Evolutionary conservation across 92 coral and sea anemone species (phyloP).

Genomic region (Zoanthus sansibaricus): DNA sequence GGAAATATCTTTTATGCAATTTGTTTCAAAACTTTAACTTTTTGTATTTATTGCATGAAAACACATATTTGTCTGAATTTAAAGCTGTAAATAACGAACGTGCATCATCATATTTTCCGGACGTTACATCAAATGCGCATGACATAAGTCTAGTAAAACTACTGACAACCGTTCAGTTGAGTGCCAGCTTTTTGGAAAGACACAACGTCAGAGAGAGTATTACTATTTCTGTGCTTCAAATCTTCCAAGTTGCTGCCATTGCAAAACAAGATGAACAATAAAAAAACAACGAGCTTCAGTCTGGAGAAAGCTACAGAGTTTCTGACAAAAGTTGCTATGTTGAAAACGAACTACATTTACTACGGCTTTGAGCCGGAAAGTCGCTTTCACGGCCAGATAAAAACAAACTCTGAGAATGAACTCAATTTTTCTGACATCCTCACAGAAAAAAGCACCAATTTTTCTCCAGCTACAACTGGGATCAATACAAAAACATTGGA

Average conservation of each 20-base stretch:
- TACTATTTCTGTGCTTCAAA: neutral
- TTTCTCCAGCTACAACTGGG: neutral
- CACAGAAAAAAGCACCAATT: neutral
- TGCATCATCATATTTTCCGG: neutral
- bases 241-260: neutral
- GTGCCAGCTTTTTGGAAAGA: neutral
- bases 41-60: neutral
- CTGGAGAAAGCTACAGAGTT: conserved; percentile 2
- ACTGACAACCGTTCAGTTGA: conserved; percentile 14
- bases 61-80: neutral
- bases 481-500: neutral
- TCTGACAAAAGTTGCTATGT: conserved; percentile 21
- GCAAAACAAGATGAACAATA: neutral
- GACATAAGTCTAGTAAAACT: neutral
- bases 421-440: conserved; percentile 16
- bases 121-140: neutral
- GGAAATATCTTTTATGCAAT: neutral
- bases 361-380: conserved; percentile 31
- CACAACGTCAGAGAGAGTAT: neutral
- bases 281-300: conserved; percentile 17
- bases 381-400: conserved; percentile 13
- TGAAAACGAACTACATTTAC: conserved; percentile 45
- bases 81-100: neutral
- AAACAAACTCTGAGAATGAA: conserved; percentile 15
- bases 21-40: neutral